Evolutionary conservation across 2,113 vertebrate species (phyloP).

Genomic region (Muntiacus muntjak): DNA sequence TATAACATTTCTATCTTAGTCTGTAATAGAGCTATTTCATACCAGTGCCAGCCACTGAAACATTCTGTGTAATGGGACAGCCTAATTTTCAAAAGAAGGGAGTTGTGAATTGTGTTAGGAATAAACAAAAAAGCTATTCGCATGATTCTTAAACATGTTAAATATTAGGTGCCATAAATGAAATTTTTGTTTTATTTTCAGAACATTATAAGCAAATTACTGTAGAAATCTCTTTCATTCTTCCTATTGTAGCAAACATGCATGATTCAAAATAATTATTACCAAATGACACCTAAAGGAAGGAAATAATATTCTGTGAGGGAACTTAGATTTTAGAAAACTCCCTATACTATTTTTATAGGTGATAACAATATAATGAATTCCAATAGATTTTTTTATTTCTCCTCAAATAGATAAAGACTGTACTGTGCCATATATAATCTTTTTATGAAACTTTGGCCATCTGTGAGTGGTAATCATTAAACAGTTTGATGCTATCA

Average conservation of each 20-base stretch:
- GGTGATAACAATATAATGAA: constrained; percentile 15
- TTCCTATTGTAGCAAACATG: not conserved
- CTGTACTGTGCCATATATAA: not conserved
- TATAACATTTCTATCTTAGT: not conserved
- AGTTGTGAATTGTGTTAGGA: not conserved
- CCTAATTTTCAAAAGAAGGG: not conserved
- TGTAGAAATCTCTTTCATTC: not conserved
- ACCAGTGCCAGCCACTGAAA: not conserved
- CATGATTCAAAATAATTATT: not conserved
- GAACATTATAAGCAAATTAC: not conserved
- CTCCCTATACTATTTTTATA: not conserved
- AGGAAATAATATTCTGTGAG: not conserved
- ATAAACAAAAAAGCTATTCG: not conserved
- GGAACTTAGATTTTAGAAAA: not conserved
- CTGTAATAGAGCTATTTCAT: not conserved
- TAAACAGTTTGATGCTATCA: constrained; percentile 51
- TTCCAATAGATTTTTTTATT: constrained; percentile 24
- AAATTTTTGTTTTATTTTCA: not conserved
- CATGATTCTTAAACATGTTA: not conserved
- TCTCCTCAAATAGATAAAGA: constrained; percentile 35
- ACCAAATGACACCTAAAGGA: not conserved
- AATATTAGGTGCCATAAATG: not conserved
- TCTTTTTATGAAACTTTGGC: not conserved
- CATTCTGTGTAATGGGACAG: not conserved
- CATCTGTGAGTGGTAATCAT: constrained; percentile 40